Evolutionary conservation across 2,113 vertebrate species (phyloP), one percentile per base, ranked within the genome.

Genomic region (Puntigrus tetrazona): DNA sequence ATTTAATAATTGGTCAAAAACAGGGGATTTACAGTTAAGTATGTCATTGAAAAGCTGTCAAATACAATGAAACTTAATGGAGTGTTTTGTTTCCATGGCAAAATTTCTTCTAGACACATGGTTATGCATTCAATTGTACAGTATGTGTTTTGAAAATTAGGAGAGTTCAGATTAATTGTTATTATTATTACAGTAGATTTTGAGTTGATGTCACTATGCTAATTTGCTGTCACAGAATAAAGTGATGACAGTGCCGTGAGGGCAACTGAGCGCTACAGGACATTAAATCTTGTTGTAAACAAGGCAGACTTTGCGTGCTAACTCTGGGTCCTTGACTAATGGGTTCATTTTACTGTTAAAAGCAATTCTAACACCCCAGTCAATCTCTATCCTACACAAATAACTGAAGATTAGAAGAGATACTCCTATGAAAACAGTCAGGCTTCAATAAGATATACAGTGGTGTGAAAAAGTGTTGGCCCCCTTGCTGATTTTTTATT

Each of bases 41-140:
- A 80, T 65, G 38, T 29, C 57, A 80, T 45, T 34, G 31, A 59
- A 59, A 78, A 59, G 10, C 47, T 77, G 47, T 77, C 55, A 78
- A 41, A 78, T 45, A 75, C n/a, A 38, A 43, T 78, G 11, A 78
- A 78, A 61, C 36, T 16, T 61, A 43, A 45, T 79, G 77, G 11
- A 4, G 22, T 63, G 77, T 79, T 79, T 63, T 63, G 57, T 79
- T 79, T 61, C 77, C 38, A 59, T 59, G 74, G 74, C 45, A 59
- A 25, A 8, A n/a, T 80, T 14, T 80, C 25, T 65, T 29, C 25
- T 16, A 76, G 47, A 76, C 34, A 69, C 34, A 38, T 38, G 34
- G 67, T n/a, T 38, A 5, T 73, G 70, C 22, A 73, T 73, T 45
- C n/a, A 38, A 73, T 2, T 14, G 27, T 20, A 29, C 27, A 27